phyloP scores from a whole-genome alignment of 2,888 invertebrate species.

The Caenorhabditis becei region DNA sequence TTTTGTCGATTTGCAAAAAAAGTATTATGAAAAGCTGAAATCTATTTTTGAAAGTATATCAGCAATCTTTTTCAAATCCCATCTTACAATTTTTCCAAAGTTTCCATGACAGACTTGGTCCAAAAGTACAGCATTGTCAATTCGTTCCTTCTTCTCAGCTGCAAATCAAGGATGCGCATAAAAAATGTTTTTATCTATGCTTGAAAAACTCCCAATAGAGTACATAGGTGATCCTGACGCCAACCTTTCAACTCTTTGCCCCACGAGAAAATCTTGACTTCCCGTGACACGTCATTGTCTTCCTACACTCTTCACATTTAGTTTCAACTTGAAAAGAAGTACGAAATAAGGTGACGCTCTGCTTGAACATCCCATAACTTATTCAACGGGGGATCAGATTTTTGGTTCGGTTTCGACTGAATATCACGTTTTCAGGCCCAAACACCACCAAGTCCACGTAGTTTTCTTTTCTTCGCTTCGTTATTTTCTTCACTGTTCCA shows the following conservation, averaged over 20 bases:
- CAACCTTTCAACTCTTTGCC: constrained; percentile 41
- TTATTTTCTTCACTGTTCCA: not conserved
- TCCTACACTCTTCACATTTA: not conserved
- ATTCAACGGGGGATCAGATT: constrained; percentile 48
- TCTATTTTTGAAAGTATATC: no score
- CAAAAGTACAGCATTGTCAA: constrained; percentile 45
- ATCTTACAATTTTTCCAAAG: not conserved
- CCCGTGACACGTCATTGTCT: constrained; percentile 39
- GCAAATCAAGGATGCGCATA: constrained; percentile 55
- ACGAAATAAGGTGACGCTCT: constrained; percentile 15
- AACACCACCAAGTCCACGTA: constrained; percentile 5
- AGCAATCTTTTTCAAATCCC: no score
- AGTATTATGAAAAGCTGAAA: no score
- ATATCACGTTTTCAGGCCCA: constrained; percentile 36
- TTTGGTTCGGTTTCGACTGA: not conserved
- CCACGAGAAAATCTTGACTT: constrained; percentile 6
- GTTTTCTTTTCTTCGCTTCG: not conserved
- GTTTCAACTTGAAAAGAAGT: constrained; percentile 17
- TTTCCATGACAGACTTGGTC: constrained; percentile 9
- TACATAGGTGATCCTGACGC: constrained; percentile 48
- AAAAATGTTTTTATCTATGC: constrained; percentile 43
- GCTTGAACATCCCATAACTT: constrained; percentile 42
- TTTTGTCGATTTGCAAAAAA: no score
- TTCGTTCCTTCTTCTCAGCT: constrained; percentile 35
- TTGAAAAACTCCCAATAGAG: constrained; percentile 52